These are phyloP conservation scores for Camponotus floridanus DNA, from an alignment of 1,140 invertebrate species.

Conservation along the genomic window DNA sequence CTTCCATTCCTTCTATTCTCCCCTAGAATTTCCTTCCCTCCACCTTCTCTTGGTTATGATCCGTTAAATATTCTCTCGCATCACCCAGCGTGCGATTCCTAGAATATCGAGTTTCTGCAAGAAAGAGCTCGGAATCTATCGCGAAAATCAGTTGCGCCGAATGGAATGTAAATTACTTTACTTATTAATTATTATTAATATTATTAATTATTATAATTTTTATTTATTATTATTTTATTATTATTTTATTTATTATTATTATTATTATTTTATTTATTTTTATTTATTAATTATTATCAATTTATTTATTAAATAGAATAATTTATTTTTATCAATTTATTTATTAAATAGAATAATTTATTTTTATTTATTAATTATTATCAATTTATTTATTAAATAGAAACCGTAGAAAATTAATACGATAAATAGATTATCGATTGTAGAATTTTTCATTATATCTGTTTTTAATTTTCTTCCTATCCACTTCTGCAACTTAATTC, in stretches of 20 bases:
- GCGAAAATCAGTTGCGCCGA: background rate
- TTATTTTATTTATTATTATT: background rate
- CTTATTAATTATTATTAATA: too few species aligned
- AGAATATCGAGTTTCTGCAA: background rate
- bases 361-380: background rate
- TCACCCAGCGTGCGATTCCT: background rate
- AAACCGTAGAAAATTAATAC: background rate
- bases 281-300: background rate
- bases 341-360: background rate
- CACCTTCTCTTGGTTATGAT: constrained; percentile 22
- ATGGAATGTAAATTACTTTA: too few species aligned
- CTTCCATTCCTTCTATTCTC: constrained; percentile 28
- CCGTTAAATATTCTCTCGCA: constrained; percentile 5
- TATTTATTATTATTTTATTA: background rate
- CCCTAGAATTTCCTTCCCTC: constrained; percentile 20
- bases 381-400: background rate
- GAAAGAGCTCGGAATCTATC: constrained; percentile 1
- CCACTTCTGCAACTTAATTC: background rate
- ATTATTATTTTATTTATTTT: too few species aligned
- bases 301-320: background rate
- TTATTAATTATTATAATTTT: too few species aligned
- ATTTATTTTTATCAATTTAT: background rate
- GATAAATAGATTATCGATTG: background rate
- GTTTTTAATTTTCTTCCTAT: background rate
- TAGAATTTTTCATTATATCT: background rate